phyloP scores from a whole-genome alignment of 2,888 invertebrate genomes.

The Germaria angustata region DNA sequence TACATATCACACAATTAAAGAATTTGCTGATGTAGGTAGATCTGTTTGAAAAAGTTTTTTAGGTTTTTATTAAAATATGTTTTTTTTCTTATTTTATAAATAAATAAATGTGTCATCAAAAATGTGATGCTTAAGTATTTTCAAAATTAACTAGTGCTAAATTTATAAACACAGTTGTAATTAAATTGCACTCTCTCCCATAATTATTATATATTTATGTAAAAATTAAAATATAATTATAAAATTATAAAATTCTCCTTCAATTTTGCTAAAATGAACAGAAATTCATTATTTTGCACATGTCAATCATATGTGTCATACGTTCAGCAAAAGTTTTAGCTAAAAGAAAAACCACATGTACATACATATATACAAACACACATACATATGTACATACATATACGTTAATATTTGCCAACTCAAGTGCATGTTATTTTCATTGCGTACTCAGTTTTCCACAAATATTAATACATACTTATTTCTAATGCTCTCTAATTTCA shows the following conservation, averaged over 20 bases:
- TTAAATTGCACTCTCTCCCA: neutral
- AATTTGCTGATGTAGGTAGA: too few species aligned
- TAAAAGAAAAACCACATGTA: conserved; percentile 7
- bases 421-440: conserved; percentile 30
- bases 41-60: too few species aligned
- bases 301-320: neutral
- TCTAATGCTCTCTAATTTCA: conserved; percentile 16
- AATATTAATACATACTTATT: neutral
- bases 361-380: neutral
- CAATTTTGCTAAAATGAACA: neutral
- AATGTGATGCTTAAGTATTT: too few species aligned
- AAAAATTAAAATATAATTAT: too few species aligned
- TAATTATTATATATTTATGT: too few species aligned
- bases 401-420: neutral
- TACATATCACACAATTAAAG: too few species aligned
- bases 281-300: neutral
- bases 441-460: neutral
- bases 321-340: neutral
- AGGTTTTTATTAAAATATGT: neutral
- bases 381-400: neutral
- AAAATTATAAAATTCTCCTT: neutral
- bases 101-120: too few species aligned
- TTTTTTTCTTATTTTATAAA: neutral
- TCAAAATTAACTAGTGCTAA: too few species aligned
- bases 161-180: neutral